phyloP scores from a whole-genome alignment of 2,888 invertebrate species.

The Pteria penguin region DNA sequence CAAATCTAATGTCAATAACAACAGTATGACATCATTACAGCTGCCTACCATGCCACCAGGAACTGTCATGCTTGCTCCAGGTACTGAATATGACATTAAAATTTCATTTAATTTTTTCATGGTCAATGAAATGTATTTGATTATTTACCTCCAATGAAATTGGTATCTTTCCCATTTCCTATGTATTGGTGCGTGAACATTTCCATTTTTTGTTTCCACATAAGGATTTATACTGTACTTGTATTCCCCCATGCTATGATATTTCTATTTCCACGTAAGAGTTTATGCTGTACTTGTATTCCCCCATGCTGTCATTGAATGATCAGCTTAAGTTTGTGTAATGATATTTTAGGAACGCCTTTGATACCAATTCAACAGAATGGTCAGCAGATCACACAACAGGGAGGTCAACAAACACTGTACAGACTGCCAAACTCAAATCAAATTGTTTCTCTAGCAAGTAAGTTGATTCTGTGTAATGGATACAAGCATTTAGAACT shows the following conservation, averaged over 20 bases:
- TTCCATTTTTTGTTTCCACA: no score
- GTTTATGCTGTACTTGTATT: no score
- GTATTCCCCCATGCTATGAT: no score
- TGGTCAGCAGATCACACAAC: conserved; percentile 29
- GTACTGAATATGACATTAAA: conserved; percentile 1
- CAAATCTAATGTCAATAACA: background rate
- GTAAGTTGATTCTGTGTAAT: no score
- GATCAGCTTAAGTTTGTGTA: no score
- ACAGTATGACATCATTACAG: conserved; percentile 37
- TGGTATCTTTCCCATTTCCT: background rate
- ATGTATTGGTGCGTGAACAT: no score
- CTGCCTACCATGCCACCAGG: conserved; percentile 53
- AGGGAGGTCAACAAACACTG: conserved; percentile 53
- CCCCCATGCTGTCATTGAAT: no score
- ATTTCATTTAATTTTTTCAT: background rate
- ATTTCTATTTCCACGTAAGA: no score
- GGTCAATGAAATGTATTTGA: background rate
- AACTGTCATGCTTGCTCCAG: conserved; percentile 53
- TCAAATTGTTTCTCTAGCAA: conserved; percentile 51
- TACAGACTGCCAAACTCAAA: conserved; percentile 60
- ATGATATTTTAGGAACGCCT: conserved; percentile 37
- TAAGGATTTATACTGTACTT: no score
- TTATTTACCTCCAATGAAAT: background rate
- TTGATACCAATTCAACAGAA: conserved; percentile 42
- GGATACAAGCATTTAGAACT: no score